phyloP scores from a whole-genome alignment of 2,797 vertebrate genomes.

The Gallirallus australis region DNA sequence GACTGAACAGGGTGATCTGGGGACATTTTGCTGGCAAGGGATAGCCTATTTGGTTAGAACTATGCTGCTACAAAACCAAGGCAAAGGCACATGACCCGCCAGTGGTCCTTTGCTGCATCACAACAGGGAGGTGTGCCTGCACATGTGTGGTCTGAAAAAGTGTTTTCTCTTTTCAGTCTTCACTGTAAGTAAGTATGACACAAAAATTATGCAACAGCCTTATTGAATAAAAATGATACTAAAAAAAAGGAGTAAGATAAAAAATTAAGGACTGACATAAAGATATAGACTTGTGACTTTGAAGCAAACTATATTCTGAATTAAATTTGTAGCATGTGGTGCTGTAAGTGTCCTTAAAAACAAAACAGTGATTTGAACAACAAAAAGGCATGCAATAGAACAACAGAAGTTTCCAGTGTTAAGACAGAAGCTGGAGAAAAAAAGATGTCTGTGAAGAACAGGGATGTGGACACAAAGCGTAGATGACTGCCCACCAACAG shows the following conservation, averaged over 20 bases:
- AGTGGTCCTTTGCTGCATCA: background rate
- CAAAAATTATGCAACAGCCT: background rate
- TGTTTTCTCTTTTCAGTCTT: background rate
- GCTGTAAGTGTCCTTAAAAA: background rate
- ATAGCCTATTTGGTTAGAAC: background rate
- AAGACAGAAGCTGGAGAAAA: background rate
- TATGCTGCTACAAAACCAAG: background rate
- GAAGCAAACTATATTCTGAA: background rate
- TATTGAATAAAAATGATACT: background rate
- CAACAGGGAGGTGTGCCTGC: background rate
- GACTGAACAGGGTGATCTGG: background rate
- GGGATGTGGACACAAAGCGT: background rate
- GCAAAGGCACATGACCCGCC: background rate
- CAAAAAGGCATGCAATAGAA: background rate
- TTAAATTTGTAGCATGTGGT: background rate
- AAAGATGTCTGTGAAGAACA: background rate
- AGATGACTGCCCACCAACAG: background rate
- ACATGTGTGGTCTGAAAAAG: background rate
- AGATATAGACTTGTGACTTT: background rate
- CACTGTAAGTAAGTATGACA: accelerated
- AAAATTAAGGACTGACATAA: background rate
- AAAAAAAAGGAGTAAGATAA: too few relatives aligned
- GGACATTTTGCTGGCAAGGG: background rate
- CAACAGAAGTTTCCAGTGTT: background rate
- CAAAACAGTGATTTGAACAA: background rate